Evolutionary conservation across 2,888 invertebrate species (phyloP).

Genomic region (Caradrina clavipalpis): DNA sequence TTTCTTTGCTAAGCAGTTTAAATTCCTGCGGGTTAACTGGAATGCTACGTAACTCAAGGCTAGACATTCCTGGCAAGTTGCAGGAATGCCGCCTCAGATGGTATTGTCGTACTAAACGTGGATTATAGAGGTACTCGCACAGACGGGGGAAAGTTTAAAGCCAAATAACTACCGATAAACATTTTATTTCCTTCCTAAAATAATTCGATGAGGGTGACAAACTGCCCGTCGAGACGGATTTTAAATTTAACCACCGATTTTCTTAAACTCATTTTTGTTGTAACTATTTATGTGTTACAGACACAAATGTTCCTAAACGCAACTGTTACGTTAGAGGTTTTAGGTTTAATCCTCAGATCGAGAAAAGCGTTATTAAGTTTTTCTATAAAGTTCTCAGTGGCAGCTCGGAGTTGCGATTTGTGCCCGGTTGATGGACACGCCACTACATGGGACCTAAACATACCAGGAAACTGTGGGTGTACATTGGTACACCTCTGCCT

Average conservation of each 20-base stretch:
- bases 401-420: too few species aligned
- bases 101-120: constrained; percentile 42
- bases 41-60: constrained; percentile 41
- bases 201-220: neutral
- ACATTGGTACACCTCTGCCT: too few species aligned
- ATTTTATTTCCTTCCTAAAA: constrained; percentile 10
- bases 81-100: constrained; percentile 50
- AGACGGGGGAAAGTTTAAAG: neutral
- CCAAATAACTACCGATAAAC: constrained; percentile 12
- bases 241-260: neutral
- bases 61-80: constrained; percentile 44
- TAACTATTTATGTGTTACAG: neutral
- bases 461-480: too few species aligned
- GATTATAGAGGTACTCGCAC: constrained; percentile 1
- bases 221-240: neutral
- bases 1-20: constrained; percentile 37
- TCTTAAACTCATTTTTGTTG: neutral
- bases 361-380: too few species aligned
- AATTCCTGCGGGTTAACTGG: constrained; percentile 39
- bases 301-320: too few species aligned
- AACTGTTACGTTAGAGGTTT: too few species aligned
- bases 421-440: too few species aligned
- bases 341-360: too few species aligned
- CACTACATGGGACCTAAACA: too few species aligned
- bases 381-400: too few species aligned